Evolutionary conservation across 2,888 invertebrate genomes (phyloP), one percentile per base, ranked within the genome.

Genomic region (Trissoscelio sp.): DNA sequence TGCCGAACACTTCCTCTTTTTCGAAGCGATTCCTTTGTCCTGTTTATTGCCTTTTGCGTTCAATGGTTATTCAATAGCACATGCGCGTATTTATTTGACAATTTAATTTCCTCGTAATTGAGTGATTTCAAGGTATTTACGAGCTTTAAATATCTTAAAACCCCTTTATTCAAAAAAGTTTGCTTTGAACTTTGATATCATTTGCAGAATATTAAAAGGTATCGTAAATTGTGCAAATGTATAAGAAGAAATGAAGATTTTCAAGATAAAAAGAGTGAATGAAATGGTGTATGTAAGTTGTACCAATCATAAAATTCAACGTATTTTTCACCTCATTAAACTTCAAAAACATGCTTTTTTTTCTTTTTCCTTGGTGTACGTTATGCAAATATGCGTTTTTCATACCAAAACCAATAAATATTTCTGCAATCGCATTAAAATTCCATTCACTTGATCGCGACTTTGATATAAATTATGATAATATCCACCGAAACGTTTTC

Each of bases 1-100:
- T 69, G 42, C 69, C 62, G 77, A 79, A 64, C 74, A 48, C 73
- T 79, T 79, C 79, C 79, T 74, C 79, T 78, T 74, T 62, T 62
- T 46, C 74, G 16, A 55, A 73, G 20, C 73, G 53, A 67, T 79
- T 77, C 64, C 82, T 79, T 73, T 72, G 82, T 75, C 51, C 72
- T 14, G 72, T 53, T 73, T 67, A 72, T 69, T 75, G 64, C 77
- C 44, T 75, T 79, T 77, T 48, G 20, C 69, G 57, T 58, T 73
- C 44, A 79, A 79, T 74, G 51, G 62, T 42, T 34, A 62, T 79
- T 79, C 73, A 74, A 48, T 67, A n/a, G 58, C 79, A 37, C 37
- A 24, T 39, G n/a, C 64, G 14, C 16, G 28, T 53, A 48, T 60
- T 74, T 48, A 39, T 51, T 55, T 44, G 44, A 58, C 51, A 28